Evolutionary conservation across 2,888 invertebrate species (phyloP), one percentile per base, ranked within the genome.

Genomic region (Heliconius cydno): DNA sequence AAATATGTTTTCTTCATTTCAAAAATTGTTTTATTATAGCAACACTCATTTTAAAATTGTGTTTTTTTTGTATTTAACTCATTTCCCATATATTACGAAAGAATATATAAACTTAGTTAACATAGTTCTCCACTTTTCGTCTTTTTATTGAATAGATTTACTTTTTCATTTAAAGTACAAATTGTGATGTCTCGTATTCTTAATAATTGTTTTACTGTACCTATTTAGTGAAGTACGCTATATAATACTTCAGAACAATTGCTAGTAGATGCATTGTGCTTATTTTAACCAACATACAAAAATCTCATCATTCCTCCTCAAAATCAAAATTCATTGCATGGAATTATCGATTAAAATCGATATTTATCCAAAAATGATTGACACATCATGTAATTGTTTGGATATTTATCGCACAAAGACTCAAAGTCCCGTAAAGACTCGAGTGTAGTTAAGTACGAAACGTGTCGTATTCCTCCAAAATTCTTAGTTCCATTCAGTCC

Each of bases 401-500:
- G 52, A 71, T 52, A 72, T 57, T 12, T 22, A 52, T 72, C n/a
- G 25, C 63, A 63, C 25, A 2, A n/a, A 63, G 13, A 5, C 63
- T 65, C 13, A 63, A 25, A 65, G 7, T 65, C 46, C 30, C 22
- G 13, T 1, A 60, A 25, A 34, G 34, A 52, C 72, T 60, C 25
- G 34, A 73, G n/a, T 1, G 15, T 13, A 19, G 41, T 28, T 63
- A 25, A 38, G 10, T 28, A 46, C 28, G 28, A 65, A 19, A 65
- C 38, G 2, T 63, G n/a, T 63, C 71, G 38, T 28, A 38, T 74
- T 28, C 76, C 79, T 78, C 71, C 68, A 25, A 65, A 34, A 38
- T 67, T 25, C 70, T 30, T 46, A 30, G 57, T 82, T 77, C 78
- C 77, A 82, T 96, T 94, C 92, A 94, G 87, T 94, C 94, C 82